Evolutionary conservation across 1,140 invertebrate species (phyloP).

Genomic region (Zaprionus nigranus): DNA sequence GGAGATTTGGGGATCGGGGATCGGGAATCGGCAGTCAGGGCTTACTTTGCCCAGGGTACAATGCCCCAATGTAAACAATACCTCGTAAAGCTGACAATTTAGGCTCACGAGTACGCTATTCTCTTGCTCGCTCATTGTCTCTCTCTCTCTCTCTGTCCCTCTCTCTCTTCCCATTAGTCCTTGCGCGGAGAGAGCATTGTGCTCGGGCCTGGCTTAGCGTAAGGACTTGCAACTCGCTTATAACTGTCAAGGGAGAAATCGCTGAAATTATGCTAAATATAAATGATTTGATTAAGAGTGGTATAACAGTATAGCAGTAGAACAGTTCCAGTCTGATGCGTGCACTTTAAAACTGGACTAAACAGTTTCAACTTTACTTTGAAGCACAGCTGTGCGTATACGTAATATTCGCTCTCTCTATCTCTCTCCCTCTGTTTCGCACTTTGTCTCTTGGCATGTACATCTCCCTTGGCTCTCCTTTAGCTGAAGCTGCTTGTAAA

Average conservation of each 20-base stretch:
- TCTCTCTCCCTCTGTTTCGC: background rate
- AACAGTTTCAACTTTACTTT: too few species aligned
- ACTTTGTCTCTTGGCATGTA: too few species aligned
- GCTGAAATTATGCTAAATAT: background rate
- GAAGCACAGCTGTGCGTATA: background rate
- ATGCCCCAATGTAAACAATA: conserved; percentile 22
- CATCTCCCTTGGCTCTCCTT: background rate
- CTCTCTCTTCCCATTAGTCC: background rate
- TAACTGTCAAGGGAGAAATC: background rate
- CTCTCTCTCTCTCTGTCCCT: background rate
- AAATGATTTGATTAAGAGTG: background rate
- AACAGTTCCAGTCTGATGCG: background rate
- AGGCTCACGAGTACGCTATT: background rate
- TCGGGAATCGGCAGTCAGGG: conserved; percentile 5
- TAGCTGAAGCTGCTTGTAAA: background rate
- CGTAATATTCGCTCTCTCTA: background rate
- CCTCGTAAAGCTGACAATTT: conserved; percentile 12
- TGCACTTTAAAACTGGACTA: background rate
- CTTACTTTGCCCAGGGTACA: background rate
- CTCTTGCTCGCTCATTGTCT: background rate
- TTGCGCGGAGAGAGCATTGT: background rate
- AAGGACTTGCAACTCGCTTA: background rate
- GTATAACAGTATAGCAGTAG: background rate
- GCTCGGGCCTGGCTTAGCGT: background rate
- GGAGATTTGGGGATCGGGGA: too few species aligned